Evolutionary conservation across 2,888 invertebrate species (phyloP).

Genomic region (Tanypteryx hageni): DNA sequence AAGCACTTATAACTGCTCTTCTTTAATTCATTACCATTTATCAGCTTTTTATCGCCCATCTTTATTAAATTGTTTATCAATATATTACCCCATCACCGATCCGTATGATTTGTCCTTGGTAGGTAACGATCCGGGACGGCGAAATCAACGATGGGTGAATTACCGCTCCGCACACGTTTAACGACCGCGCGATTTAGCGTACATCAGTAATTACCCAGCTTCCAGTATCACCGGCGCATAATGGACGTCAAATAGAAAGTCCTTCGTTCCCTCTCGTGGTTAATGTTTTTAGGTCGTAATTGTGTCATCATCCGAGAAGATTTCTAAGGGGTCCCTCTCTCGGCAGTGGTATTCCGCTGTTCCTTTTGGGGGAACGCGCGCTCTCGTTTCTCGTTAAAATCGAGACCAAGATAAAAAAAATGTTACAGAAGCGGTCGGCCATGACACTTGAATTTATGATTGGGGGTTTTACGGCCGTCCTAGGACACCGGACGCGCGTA

Average conservation of each 20-base stretch:
- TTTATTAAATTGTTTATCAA: no score
- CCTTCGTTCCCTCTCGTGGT: neutral
- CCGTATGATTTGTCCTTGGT: no score
- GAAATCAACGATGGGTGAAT: no score
- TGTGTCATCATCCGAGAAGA: neutral
- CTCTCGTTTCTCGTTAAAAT: neutral
- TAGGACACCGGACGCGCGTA: neutral
- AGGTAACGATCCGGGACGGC: no score
- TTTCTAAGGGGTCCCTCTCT: neutral
- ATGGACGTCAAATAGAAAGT: neutral
- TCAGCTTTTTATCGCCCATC: no score
- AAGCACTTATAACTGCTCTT: no score
- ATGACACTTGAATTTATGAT: slow-evolving; percentile 21
- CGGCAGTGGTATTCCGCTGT: neutral
- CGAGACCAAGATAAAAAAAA: slow-evolving; percentile 15
- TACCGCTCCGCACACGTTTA: no score
- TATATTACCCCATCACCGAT: no score
- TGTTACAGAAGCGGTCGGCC: neutral
- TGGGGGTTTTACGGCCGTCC: neutral
- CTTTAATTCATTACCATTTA: no score
- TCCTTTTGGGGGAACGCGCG: neutral
- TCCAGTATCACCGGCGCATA: neutral
- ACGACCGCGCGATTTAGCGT: no score
- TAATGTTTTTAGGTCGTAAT: neutral
- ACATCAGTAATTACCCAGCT: neutral